These are phyloP conservation scores for Bombus cullumanus DNA, from an alignment of 1,140 invertebrate genomes.

Conservation along the genomic window DNA sequence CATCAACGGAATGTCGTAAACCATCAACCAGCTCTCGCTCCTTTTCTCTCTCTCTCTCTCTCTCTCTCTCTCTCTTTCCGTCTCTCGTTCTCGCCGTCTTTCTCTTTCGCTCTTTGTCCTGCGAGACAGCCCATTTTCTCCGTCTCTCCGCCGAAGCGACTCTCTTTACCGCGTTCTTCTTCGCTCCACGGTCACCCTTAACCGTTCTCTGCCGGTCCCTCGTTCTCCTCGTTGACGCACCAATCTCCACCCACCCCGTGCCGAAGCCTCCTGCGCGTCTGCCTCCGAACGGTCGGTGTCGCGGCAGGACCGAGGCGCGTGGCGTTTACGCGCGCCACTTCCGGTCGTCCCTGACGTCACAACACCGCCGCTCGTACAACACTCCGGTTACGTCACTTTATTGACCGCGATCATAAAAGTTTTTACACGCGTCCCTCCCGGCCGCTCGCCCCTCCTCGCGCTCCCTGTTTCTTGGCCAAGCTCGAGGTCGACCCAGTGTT, in stretches of 20 bases:
- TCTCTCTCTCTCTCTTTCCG: too few species aligned
- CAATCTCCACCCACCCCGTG: conserved; percentile 46
- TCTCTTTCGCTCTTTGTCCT: conserved; percentile 7
- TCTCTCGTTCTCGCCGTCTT: not conserved
- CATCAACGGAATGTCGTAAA: conserved; percentile 82
- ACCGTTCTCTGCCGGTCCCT: conserved; percentile 22
- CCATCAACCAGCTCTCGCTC: conserved; percentile 72
- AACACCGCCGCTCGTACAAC: conserved; percentile 67
- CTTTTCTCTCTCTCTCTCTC: conserved; percentile 5
- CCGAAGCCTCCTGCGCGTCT: conserved; percentile 30
- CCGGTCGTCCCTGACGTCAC: conserved; percentile 75
- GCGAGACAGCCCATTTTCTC: not conserved
- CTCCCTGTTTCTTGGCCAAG: not conserved
- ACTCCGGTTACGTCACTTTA: conserved; percentile 82
- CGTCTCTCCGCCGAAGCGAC: not conserved
- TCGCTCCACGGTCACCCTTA: conserved; percentile 55
- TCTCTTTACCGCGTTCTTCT: conserved; percentile 21
- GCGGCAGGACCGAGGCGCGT: conserved; percentile 67
- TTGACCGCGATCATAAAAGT: conserved; percentile 82
- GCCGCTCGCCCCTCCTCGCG: conserved; percentile 51
- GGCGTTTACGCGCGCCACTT: conserved; percentile 76
- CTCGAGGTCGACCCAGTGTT: not conserved
- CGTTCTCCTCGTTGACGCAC: conserved; percentile 2
- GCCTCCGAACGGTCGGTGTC: not conserved
- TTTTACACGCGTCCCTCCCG: conserved; percentile 77